Conservation (phyloP, 2,113 vertebrate species). For the Alligator mississippiensis region DNA sequence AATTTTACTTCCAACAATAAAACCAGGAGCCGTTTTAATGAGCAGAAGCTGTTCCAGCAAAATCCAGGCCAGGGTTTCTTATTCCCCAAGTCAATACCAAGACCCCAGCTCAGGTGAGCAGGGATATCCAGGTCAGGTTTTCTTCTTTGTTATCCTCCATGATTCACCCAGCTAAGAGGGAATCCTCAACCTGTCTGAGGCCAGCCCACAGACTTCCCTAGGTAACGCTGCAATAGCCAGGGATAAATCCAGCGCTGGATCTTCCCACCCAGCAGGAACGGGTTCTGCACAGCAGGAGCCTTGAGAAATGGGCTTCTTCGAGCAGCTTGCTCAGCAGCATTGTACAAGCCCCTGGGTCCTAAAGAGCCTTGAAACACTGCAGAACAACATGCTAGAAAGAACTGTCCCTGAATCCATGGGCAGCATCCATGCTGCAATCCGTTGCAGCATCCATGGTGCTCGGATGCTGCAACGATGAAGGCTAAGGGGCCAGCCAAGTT, state of each 20-base stretch:
- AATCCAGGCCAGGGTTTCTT: background rate
- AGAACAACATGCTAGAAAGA: background rate
- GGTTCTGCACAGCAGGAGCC: rapidly evolving
- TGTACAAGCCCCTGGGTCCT: background rate
- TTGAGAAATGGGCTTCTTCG: background rate
- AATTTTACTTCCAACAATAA: background rate
- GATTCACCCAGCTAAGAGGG: background rate
- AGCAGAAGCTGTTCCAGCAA: background rate
- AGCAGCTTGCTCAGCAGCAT: background rate
- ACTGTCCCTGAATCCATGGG: background rate
- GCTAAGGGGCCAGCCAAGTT: too few species aligned
- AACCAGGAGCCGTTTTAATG: background rate
- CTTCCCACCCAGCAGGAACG: background rate
- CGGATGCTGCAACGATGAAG: background rate
- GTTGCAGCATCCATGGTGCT: too few species aligned
- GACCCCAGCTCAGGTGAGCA: background rate
- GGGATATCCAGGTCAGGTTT: background rate
- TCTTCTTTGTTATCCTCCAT: background rate
- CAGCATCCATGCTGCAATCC: too few species aligned
- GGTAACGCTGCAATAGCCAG: background rate
- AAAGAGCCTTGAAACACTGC: background rate
- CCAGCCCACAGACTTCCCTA: slow-evolving; percentile 42
- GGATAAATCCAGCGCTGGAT: slow-evolving; percentile 27
- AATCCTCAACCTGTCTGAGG: background rate
- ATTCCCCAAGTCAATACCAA: rapidly evolving